Base-by-base conservation (phyloP, 2,888 invertebrate species). In the Synanthedon andrenaeformis region DNA sequence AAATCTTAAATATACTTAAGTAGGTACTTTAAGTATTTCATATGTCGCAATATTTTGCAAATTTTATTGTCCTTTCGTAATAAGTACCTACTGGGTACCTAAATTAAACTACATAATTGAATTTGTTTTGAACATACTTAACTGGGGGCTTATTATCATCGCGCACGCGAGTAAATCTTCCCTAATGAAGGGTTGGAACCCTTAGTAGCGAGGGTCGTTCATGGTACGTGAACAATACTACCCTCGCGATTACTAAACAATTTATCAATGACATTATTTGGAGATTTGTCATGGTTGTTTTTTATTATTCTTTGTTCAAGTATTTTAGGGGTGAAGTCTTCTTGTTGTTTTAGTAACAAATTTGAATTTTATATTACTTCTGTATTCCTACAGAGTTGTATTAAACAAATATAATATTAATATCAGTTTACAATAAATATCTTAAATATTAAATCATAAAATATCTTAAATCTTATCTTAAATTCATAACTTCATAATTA, bases 161-260 rank as follows among this genome's bases (percentile, higher is more conserved):
- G 70, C 66, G 75, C 81, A 81, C 80, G 78, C 74, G 81, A 70
- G 77, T 62, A 62, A 62, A 65, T 64, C 62, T 53, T 62, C 72
- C 72, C 64, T 72, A 74, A 70, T 72, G 69, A 78, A 74, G 78
- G 60, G 79, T 78, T 72, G 70, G 70, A 62, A 62, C 72, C 81
- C 83, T 81, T 75, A 62, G 63, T 70, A 63, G 64, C 59, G 63
- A 63, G 71, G 70, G 72, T 62, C 69, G 62, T 68, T 49, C 74
- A 70, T 75, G 63, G 71, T 66, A 62, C 61, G 62, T 63, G 64
- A 63, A 71, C 68, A 63, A 63, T 63, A 56, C 70, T 64, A 72
- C 82, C 81, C 82, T 71, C 67, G 72, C 70, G 64, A 81, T 79
- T 72, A 76, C 69, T 64, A 59, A 61, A 70, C 73, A 67, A 78